Percentiles rank a stretch among this genome's conserved stretches.
phyloP scores from a whole-genome alignment of 1,140 invertebrate species.

The Dysdera silvatica region DNA sequence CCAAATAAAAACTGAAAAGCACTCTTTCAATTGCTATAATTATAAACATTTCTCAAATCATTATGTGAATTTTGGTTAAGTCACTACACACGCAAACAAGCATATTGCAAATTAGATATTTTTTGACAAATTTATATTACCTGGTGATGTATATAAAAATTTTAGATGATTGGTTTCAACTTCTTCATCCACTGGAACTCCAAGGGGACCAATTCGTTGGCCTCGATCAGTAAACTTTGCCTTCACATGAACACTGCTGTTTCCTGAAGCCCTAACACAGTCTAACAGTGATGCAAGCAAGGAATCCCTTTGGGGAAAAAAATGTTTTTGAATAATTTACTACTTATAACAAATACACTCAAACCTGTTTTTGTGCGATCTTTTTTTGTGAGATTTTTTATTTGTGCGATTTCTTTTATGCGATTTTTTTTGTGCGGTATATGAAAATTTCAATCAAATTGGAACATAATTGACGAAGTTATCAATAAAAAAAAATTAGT shows the following conservation, averaged over 20 bases:
- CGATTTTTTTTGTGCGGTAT: too few relatives aligned
- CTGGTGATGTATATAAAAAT: slow-evolving; percentile 65
- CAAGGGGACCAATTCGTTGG: slow-evolving; percentile 77
- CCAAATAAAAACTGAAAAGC: too few relatives aligned
- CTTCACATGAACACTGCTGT: slow-evolving; percentile 92
- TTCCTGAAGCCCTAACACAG: slow-evolving; percentile 90
- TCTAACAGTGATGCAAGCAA: slow-evolving; percentile 89
- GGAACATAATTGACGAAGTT: too few relatives aligned
- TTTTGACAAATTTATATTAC: slow-evolving; percentile 33
- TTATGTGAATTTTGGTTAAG: too few relatives aligned
- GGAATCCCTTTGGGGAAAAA: slow-evolving; percentile 65
- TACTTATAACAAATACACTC: neutral
- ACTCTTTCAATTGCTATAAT: too few relatives aligned
- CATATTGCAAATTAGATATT: neutral
- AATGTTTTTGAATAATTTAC: neutral
- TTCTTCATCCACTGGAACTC: slow-evolving; percentile 85
- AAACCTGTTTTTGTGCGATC: too few relatives aligned
- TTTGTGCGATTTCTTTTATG: too few relatives aligned
- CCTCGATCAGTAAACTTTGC: slow-evolving; percentile 73
- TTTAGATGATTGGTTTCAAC: slow-evolving; percentile 76
- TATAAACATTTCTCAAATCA: too few relatives aligned
- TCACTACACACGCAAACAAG: neutral
- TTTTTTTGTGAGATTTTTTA: too few relatives aligned
- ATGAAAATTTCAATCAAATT: too few relatives aligned
- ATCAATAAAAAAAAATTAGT: too few relatives aligned